These are phyloP conservation scores for Clarias pachynema DNA, from an alignment of 2,797 vertebrate genomes.

Conservation along the genomic window DNA sequence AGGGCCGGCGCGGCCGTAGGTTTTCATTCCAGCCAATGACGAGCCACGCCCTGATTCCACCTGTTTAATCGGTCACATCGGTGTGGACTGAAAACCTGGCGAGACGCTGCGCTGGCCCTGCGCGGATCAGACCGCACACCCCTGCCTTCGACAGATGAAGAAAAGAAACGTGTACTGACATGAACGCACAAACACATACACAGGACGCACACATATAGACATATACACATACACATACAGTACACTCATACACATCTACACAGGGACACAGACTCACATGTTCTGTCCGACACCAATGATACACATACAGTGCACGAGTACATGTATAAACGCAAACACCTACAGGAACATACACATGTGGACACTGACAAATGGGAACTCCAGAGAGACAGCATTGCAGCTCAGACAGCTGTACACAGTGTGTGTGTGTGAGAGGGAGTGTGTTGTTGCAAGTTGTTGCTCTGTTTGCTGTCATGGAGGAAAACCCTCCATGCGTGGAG, in stretches of 20 bases:
- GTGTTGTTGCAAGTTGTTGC: not conserved
- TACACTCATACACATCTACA: slow-evolving; percentile 36
- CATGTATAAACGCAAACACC: slow-evolving; percentile 51
- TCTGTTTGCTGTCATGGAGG: not conserved
- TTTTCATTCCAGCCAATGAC: slow-evolving; percentile 4
- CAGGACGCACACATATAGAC: slow-evolving; percentile 10
- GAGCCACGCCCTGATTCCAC: not conserved
- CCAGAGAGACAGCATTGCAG: slow-evolving; percentile 79
- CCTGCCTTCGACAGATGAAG: not conserved
- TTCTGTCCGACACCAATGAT: slow-evolving; percentile 2
- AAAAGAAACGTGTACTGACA: slow-evolving; percentile 10
- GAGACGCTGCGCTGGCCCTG: not conserved
- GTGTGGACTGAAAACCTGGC: not conserved
- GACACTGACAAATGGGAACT: slow-evolving; percentile 68
- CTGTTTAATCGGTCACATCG: not conserved
- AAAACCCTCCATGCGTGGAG: slow-evolving; percentile 32
- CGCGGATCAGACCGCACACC: not conserved
- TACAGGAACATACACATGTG: slow-evolving; percentile 56
- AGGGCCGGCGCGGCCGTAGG: not conserved
- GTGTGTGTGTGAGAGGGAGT: not conserved
- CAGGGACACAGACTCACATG: slow-evolving; percentile 41
- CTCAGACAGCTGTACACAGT: slow-evolving; percentile 62
- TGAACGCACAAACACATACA: slow-evolving; percentile 18
- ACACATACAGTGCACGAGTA: slow-evolving; percentile 23
- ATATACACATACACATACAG: slow-evolving; percentile 34